Evolutionary conservation across 2,888 invertebrate species (phyloP).

Genomic region (Tetrapedia diversipes): DNA sequence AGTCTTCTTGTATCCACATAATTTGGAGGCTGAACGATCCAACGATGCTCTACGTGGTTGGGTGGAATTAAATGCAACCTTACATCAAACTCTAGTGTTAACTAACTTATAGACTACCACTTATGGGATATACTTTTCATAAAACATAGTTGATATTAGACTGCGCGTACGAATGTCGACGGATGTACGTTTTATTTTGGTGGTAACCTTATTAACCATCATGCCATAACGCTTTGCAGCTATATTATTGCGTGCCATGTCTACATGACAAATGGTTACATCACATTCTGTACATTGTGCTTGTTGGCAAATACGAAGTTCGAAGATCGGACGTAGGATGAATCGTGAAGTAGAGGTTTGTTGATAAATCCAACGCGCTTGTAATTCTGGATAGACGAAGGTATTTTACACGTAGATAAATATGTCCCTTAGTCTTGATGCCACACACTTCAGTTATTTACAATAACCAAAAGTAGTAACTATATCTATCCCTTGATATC

Average conservation of each 20-base stretch:
- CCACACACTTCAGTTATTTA: constrained; percentile 55
- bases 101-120: constrained; percentile 81
- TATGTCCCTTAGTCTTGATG: constrained; percentile 66
- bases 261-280: constrained; percentile 37
- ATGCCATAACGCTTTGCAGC: constrained; percentile 31
- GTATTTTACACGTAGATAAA: constrained; percentile 47
- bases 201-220: constrained; percentile 51
- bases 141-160: constrained; percentile 44
- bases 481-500: constrained; percentile 56
- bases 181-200: constrained; percentile 49
- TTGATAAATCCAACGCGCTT: constrained; percentile 40
- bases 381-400: constrained; percentile 43
- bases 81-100: constrained; percentile 79
- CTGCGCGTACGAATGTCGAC: constrained; percentile 38
- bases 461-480: constrained; percentile 58
- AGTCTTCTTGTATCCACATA: constrained; percentile 67
- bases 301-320: constrained; percentile 51
- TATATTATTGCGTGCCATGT: constrained; percentile 49
- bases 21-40: constrained; percentile 74
- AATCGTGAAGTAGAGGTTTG: constrained; percentile 38
- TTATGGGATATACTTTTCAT: constrained; percentile 68
- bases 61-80: constrained; percentile 80
- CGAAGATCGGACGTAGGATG: constrained; percentile 36
- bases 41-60: constrained; percentile 81
- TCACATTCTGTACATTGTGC: constrained; percentile 41